Evolutionary conservation across 2,888 invertebrate genomes (phyloP).

Genomic region (Cyclophora albipunctata): DNA sequence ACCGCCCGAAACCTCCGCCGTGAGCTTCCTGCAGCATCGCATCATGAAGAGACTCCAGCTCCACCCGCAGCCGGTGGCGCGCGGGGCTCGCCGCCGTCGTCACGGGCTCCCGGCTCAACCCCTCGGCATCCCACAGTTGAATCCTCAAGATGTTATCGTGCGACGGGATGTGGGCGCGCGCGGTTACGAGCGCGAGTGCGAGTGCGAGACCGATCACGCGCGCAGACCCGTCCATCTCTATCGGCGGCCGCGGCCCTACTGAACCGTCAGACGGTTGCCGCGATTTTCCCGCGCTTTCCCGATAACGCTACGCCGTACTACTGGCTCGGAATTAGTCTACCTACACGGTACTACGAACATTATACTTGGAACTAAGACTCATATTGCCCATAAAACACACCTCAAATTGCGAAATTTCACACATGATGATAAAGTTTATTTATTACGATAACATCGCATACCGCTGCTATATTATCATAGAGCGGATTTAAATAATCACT

Average conservation of each 20-base stretch:
- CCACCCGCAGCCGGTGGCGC: conserved; percentile 52
- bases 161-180: conserved; percentile 59
- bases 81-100: conserved; percentile 31
- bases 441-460: conserved; percentile 38
- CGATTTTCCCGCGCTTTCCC: conserved; percentile 71
- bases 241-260: conserved; percentile 66
- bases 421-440: conserved; percentile 24
- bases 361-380: conserved; percentile 7
- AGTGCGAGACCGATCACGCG: conserved; percentile 49
- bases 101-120: conserved; percentile 54
- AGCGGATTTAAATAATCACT: conserved; percentile 8
- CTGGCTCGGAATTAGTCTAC: conserved; percentile 14
- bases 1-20: conserved; percentile 49
- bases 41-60: conserved; percentile 55
- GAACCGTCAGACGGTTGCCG: conserved; percentile 30
- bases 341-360: conserved; percentile 10
- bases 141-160: conserved; percentile 67
- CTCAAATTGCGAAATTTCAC: conserved; percentile 27
- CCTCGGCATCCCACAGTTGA: conserved; percentile 69
- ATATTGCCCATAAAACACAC: conserved; percentile 15
- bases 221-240: conserved; percentile 55
- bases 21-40: conserved; percentile 62
- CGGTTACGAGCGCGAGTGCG: conserved; percentile 53
- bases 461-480: conserved; percentile 3
- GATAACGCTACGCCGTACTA: conserved; percentile 45